Evolutionary conservation across 1,140 invertebrate genomes (phyloP), one percentile per base, ranked within the genome.

Genomic region (Protaetia brevitarsis): DNA sequence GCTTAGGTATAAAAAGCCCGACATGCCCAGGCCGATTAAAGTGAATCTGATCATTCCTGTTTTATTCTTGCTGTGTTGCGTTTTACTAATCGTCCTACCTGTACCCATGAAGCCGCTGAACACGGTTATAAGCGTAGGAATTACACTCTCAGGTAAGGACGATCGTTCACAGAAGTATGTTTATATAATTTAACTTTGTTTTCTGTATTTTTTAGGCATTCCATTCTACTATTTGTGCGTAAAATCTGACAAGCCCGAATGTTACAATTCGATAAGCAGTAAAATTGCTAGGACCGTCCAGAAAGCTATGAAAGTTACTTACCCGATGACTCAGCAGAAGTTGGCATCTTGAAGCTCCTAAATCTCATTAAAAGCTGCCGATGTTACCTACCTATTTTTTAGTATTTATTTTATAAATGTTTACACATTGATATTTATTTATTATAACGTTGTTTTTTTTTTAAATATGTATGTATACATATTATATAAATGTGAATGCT

Each of bases 191-290:
- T 8, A 45, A 19, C 23, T 0, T 1, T 10, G 21, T 37, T 56
- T 61, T 3, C 62, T 62, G 4, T 10, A 26, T 28, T 65, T n/a
- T 61, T 13, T 67, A 75, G 95, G 95, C 7, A 87, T 98, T 68
- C 96, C 96, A 3, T 89, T 97, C 1, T 98, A 97, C 78, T 87
- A 91, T 65, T 63, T 95, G 0, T 95, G 93, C 71, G 90, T 97
- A 7, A 85, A 87, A 69, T 94, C 92, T 91, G 84, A 91, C 74
- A 87, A 95, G 77, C 83, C 83, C 0, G 66, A 76, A 13, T 69
- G 71, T 8, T 84, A 82, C 66, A 69, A 81, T 58, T 66, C 62
- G 6, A 71, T 77, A 64, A 81, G 80, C 0, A 76, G 71, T 29
- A 73, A 72, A 58, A 63, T 81, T 7, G 73, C 83, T 34, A 77